Evolutionary conservation across 2,888 invertebrate species (phyloP), one percentile per base, ranked within the genome.

Genomic region (Phengaris arion): DNA sequence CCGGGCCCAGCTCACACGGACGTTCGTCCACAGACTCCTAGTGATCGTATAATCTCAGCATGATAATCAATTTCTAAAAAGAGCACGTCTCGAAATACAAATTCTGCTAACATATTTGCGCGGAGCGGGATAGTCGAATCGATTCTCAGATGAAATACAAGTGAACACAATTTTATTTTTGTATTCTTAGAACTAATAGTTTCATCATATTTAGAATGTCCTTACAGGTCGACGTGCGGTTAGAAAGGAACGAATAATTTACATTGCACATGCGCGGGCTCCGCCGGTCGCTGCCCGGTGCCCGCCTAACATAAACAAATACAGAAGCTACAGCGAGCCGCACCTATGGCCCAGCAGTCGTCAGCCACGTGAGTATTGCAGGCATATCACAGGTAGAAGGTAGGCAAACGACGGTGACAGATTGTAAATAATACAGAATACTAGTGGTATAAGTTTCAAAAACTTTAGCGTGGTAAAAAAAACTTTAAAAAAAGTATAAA

Each of bases 1-100:
- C 84, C 78, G 75, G 76, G 79, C 78, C 75, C 75, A 76, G 76
- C 78, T 75, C 76, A 80, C 81, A 79, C 78, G 79, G 6, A 48
- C 48, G 8, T 59, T 15, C 15, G 59, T 48, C 15, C 51, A 15
- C 48, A 46, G n/a, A 48, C 46, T 35, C 48, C 7, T 48, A 48
- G 48, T 48, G 3, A 48, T 8, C 2, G 6, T 51, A 51, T 15
- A 51, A 45, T 48, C 48, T 2, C 10, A 15, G 51, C 22, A 51
- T 35, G 4, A 10, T 15, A 15, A 51, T 15, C 48, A 51, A 22
- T 70, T 48, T 68, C 68, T 69, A 48, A 48, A 48, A 22, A 48
- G 35, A 64, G 35, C 64, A 64, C 64, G 64, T 64, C 64, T 64
- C 64, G 45, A 64, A 64, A 64, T 64, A 64, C 64, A 52, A 52